Evolutionary conservation across 2,113 vertebrate species (phyloP), one percentile per base, ranked within the genome.

Genomic region (Protobothrops flavoviridis): DNA sequence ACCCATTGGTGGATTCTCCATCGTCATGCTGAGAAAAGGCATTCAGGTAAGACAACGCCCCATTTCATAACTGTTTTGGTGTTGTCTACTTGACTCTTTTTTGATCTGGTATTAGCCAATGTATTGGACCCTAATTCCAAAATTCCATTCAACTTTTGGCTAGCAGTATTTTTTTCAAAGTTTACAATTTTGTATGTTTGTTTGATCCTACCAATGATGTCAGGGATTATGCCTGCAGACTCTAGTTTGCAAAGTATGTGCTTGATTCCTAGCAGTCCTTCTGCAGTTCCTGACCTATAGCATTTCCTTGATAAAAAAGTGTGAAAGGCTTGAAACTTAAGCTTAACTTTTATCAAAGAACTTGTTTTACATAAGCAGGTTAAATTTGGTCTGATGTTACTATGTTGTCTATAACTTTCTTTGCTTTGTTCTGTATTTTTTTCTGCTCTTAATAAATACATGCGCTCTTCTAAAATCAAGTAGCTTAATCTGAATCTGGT

Each of bases 391-490:
- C 93, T 91, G 93, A 55, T 87, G 87, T 91, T 92, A 93, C n/a
- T 94, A 57, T 33, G 81, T 52, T 91, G 45, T n/a, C 17, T 57
- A 12, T 52, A 81, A 24, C 13, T 56, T 90, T 43, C 87, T 92
- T 24, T 55, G 94, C n/a, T 94, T 94, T 13, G 85, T 86, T n/a
- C 57, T 39, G 91, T 59, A 88, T 94, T 93, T 90, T 93, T 33
- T 45, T 64, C 20, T 85, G 90, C 92, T 93, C 93, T 95, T 89
- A 91, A 29, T 93, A 93, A 92, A 94, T 93, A 52, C 88, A 33
- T 50, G 57, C 8, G 86, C 11, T 96, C 45, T 43, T 69, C 88
- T 96, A 91, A 93, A 93, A 94, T 94, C 92, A 93, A 93, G 2
- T 94, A 96, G 92, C 94, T 94, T 89, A 90, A 88, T 93, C 92